Conservation (phyloP, 2,797 vertebrate species). For the Podargus strigoides region DNA sequence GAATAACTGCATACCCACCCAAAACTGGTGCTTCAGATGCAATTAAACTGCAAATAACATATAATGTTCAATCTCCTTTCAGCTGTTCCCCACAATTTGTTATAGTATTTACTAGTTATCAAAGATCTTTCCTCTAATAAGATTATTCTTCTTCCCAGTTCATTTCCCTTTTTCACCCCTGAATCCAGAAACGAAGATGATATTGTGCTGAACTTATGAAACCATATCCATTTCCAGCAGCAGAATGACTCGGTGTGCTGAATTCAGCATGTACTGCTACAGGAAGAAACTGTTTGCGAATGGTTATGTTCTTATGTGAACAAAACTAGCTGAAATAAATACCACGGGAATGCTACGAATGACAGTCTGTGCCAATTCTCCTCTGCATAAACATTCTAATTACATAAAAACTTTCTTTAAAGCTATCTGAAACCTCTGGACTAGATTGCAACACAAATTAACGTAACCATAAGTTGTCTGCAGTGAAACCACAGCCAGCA, state of each 20-base stretch:
- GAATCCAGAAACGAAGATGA: not conserved
- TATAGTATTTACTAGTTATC: not conserved
- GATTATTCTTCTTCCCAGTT: not conserved
- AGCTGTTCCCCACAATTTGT: not conserved
- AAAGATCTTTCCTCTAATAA: not conserved
- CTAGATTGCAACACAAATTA: not conserved
- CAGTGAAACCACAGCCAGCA: not conserved
- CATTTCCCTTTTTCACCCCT: not conserved
- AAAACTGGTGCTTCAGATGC: not conserved
- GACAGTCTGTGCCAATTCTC: not conserved
- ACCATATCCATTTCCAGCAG: not conserved
- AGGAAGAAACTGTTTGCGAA: not conserved
- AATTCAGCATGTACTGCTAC: not conserved
- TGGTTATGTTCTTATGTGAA: not conserved
- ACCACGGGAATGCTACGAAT: not conserved
- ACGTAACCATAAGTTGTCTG: not conserved
- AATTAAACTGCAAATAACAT: not conserved
- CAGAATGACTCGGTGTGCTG: not conserved
- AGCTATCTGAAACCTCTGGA: slow-evolving; percentile 3
- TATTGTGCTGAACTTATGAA: not conserved
- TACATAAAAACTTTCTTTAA: not conserved
- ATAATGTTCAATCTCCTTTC: not conserved
- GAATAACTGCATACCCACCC: not conserved
- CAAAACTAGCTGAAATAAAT: slow-evolving; percentile 1
- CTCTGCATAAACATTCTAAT: not conserved